Evolutionary conservation across 2,113 vertebrate genomes (phyloP).

Genomic region (Bombycilla garrulus): DNA sequence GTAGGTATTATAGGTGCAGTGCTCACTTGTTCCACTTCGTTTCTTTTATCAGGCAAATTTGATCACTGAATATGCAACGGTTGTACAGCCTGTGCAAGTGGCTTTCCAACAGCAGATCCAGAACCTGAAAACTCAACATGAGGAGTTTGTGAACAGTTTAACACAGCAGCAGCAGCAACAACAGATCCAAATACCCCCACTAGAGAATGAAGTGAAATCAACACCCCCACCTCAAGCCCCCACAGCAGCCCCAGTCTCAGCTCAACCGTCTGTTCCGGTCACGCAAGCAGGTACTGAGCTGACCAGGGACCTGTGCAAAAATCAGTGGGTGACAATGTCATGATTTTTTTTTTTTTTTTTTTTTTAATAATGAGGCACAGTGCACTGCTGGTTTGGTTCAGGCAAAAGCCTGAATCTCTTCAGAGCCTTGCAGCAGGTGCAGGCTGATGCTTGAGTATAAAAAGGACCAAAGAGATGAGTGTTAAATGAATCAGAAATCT

Average conservation of each 20-base stretch:
- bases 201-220: conserved; percentile 75
- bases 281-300: conserved; percentile 68
- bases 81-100: conserved; percentile 91
- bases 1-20: rapidly evolving
- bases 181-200: conserved; percentile 60
- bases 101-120: conserved; percentile 98
- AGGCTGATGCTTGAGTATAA: not conserved
- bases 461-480: not conserved
- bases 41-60: conserved; percentile 81
- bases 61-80: conserved; percentile 87
- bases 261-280: conserved; percentile 60
- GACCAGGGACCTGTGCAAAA: not conserved
- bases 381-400: not conserved
- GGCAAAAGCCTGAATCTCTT: not conserved
- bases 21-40: not conserved
- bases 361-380: not conserved
- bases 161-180: conserved; percentile 77
- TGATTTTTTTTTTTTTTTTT: rapidly evolving
- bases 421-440: not conserved
- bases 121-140: conserved; percentile 88
- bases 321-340: not conserved
- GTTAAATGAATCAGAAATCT: not conserved
- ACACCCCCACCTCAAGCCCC: conserved; percentile 65
- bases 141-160: conserved; percentile 89
- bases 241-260: conserved; percentile 44